Percentiles rank a stretch among this genome's conserved stretches.
Evolutionary conservation across 1,140 invertebrate species (phyloP).

Genomic region (Subanguina moxae): DNA sequence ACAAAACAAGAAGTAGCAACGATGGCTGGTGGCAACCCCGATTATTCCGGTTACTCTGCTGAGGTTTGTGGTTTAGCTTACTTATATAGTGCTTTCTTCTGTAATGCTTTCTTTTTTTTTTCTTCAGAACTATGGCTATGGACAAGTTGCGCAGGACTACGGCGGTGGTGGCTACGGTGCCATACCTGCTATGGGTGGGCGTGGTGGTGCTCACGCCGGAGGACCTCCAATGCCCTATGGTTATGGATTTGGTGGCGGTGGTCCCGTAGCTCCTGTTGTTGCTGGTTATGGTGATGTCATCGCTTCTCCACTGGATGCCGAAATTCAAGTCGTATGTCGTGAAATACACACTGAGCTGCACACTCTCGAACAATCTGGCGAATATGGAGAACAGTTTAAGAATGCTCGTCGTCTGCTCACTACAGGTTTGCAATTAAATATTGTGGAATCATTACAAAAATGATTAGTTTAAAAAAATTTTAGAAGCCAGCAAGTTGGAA

Average conservation of each 20-base stretch:
- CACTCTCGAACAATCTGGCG: slow-evolving; percentile 29
- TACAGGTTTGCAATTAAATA: too few species aligned
- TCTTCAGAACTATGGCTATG: slow-evolving; percentile 2
- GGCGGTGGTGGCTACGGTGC: not conserved
- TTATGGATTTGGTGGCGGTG: not conserved
- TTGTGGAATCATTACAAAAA: too few species aligned
- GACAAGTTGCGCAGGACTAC: slow-evolving; percentile 2
- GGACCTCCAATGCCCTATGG: not conserved
- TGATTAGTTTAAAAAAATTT: too few species aligned
- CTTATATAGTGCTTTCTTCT: not conserved
- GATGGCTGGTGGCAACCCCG: not conserved
- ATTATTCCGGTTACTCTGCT: not conserved
- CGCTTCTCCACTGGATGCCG: slow-evolving; percentile 38
- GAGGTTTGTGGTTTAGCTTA: not conserved
- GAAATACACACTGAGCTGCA: slow-evolving; percentile 40
- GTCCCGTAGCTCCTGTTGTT: not conserved
- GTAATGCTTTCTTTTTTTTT: not conserved
- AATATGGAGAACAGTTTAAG: slow-evolving; percentile 45
- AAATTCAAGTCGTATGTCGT: slow-evolving; percentile 38
- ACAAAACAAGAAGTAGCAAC: too few species aligned
- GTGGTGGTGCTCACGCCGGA: not conserved
- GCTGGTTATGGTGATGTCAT: slow-evolving; percentile 6
- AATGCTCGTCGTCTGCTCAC: too few species aligned
- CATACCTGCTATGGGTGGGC: not conserved
- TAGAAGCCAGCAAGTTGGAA: too few species aligned